Percentiles rank a stretch among this genome's conserved stretches.
phyloP scores from a whole-genome alignment of 2,888 invertebrate species.

The Apotomis capreana region DNA sequence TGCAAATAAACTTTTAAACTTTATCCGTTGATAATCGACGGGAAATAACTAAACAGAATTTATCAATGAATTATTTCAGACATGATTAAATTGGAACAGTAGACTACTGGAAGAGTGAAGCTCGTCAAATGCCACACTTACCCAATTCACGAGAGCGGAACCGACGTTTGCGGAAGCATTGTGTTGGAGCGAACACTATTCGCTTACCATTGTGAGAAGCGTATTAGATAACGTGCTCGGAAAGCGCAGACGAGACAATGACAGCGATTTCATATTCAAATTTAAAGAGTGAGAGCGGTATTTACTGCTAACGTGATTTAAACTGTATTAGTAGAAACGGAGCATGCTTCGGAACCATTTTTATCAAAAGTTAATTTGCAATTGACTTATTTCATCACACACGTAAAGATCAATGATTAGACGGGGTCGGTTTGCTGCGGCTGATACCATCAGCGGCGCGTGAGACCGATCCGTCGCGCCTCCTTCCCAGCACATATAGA shows the following conservation, averaged over 20 bases:
- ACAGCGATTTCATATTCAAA: slow-evolving; percentile 64
- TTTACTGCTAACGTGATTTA: slow-evolving; percentile 20
- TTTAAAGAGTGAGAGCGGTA: slow-evolving; percentile 69
- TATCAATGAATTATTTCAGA: slow-evolving; percentile 62
- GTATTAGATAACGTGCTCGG: slow-evolving; percentile 75
- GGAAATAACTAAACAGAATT: slow-evolving; percentile 64
- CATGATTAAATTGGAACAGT: slow-evolving; percentile 57
- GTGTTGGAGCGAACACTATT: slow-evolving; percentile 60
- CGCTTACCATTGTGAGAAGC: slow-evolving; percentile 68
- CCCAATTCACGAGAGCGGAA: slow-evolving; percentile 81
- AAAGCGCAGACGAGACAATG: slow-evolving; percentile 73
- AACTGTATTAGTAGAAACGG: slow-evolving; percentile 40
- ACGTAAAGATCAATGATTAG: slow-evolving; percentile 67
- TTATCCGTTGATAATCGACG: slow-evolving; percentile 68
- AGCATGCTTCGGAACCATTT: slow-evolving; percentile 40
- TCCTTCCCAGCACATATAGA: slow-evolving; percentile 52
- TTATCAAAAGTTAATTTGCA: slow-evolving; percentile 43
- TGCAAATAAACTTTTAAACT: slow-evolving; percentile 69
- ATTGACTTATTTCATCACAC: slow-evolving; percentile 53
- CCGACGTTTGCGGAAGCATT: slow-evolving; percentile 74
- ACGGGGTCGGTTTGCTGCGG: slow-evolving; percentile 57
- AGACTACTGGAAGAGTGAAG: slow-evolving; percentile 74
- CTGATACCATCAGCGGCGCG: slow-evolving; percentile 71
- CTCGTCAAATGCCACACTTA: slow-evolving; percentile 80
- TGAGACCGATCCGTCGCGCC: slow-evolving; percentile 68